These are phyloP conservation scores for Muscicapa comitata DNA, from an alignment of 2,797 vertebrate species.

Conservation along the genomic window DNA sequence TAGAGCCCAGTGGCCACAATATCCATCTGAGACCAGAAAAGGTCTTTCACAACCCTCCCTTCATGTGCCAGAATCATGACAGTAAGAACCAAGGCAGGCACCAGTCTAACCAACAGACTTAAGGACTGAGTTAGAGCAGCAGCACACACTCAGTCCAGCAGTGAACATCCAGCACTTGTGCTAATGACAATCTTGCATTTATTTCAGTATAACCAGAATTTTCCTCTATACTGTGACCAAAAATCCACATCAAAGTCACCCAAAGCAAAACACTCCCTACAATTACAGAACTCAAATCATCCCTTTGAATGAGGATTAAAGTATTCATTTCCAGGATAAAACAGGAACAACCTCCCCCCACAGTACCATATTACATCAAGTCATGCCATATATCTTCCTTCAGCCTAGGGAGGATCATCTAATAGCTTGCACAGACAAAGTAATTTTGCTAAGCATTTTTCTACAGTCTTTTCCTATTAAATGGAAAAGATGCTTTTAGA, in stretches of 20 bases:
- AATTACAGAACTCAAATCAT: conserved; percentile 13
- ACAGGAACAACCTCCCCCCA: background rate
- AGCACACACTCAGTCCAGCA: background rate
- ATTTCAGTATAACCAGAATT: background rate
- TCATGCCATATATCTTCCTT: background rate
- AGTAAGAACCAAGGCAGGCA: background rate
- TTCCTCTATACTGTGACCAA: background rate
- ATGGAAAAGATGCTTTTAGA: background rate
- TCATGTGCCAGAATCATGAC: background rate
- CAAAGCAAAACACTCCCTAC: conserved; percentile 19
- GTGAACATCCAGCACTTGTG: background rate
- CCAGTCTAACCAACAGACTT: background rate
- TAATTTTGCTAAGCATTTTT: background rate
- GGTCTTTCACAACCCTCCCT: background rate
- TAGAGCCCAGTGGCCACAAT: background rate
- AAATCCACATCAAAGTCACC: conserved; percentile 39
- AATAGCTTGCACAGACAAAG: background rate
- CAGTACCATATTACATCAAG: background rate
- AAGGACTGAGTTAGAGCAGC: background rate
- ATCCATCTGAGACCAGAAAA: background rate
- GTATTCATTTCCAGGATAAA: background rate
- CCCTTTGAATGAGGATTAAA: background rate
- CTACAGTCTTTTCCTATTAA: background rate
- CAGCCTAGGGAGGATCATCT: background rate
- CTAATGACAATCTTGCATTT: background rate